Conservation (phyloP, 2,113 vertebrate species). For the Phyllostomus hastatus region DNA sequence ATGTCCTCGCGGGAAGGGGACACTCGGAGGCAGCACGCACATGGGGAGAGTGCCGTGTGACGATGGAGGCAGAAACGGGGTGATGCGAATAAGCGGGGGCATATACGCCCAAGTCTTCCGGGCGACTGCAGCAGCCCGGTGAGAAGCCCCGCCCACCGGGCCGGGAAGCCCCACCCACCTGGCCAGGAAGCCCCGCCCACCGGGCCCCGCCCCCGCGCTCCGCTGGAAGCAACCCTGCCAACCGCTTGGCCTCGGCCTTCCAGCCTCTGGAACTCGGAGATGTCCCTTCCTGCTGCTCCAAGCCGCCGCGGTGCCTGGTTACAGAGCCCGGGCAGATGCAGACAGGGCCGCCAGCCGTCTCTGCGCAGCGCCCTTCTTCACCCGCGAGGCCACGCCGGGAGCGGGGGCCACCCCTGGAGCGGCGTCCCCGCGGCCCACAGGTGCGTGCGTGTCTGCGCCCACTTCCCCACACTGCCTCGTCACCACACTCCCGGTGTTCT, state of each 20-base stretch:
- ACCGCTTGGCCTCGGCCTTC: background rate
- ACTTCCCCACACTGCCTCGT: background rate
- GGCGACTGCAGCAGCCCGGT: accelerated
- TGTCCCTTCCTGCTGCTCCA: background rate
- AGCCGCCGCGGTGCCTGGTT: background rate
- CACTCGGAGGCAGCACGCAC: background rate
- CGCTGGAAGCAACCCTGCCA: background rate
- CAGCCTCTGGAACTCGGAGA: background rate
- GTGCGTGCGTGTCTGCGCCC: background rate
- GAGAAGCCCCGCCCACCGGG: accelerated
- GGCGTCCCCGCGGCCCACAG: accelerated
- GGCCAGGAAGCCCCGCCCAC: too few species aligned
- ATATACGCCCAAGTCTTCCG: background rate
- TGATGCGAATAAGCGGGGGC: accelerated
- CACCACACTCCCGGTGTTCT: background rate
- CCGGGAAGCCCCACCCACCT: accelerated
- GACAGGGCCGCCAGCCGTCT: background rate
- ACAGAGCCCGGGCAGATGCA: background rate
- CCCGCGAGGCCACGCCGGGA: background rate
- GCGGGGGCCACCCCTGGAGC: background rate
- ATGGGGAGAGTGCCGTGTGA: accelerated
- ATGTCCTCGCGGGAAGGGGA: background rate
- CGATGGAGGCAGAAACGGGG: background rate
- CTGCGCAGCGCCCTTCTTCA: too few species aligned
- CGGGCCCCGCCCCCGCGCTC: background rate